Evolutionary conservation across 2,113 vertebrate species (phyloP), one percentile per base, ranked within the genome.

Genomic region (Otus sunia): DNA sequence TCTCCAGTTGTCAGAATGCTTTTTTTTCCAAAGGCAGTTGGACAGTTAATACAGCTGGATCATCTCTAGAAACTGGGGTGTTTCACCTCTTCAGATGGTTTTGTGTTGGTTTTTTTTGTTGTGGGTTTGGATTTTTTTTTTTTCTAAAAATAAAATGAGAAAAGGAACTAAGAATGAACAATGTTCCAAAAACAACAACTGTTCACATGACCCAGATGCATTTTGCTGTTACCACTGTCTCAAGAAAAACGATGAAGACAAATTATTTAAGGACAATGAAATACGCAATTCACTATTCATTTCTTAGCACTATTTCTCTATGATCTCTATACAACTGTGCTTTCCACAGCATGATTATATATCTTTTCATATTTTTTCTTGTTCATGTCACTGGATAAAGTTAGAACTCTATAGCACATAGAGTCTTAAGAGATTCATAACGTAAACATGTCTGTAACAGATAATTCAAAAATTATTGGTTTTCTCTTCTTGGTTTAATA

Each of bases 401-500:
- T 92, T 69, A 94, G 49, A 80, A 55, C 34, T 89, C 32, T 36
- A 58, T 26, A 94, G 59, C 41, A 82, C 63, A 88, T 12, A 29
- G 26, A 49, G 30, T 56, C 77, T 93, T 77, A 63, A 71, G 71
- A 93, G 41, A 50, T 90, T 91, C 77, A 53, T 52, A 84, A 86
- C 71, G 10, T 87, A 96, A 97, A 94, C 37, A 78, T 43, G 43
- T 43, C 64, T 93, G 68, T 73, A 86, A 72, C 37, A 83, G 52
- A 88, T 94, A 95, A 92, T 73, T 66, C 12, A 88, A 90, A 96
- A 93, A 95, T 60, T 86, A 92, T 75, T 95, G 43, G n/a, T 59
- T 96, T 95, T 94, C 60, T 72, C 56, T 76, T 88, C 43, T 73
- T 69, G 27, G 8, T 81, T 96, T 49, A 74, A 90, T 84, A 95